Evolutionary conservation across 2,113 vertebrate species (phyloP), one percentile per base, ranked within the genome.

Genomic region (Sitta europaea): DNA sequence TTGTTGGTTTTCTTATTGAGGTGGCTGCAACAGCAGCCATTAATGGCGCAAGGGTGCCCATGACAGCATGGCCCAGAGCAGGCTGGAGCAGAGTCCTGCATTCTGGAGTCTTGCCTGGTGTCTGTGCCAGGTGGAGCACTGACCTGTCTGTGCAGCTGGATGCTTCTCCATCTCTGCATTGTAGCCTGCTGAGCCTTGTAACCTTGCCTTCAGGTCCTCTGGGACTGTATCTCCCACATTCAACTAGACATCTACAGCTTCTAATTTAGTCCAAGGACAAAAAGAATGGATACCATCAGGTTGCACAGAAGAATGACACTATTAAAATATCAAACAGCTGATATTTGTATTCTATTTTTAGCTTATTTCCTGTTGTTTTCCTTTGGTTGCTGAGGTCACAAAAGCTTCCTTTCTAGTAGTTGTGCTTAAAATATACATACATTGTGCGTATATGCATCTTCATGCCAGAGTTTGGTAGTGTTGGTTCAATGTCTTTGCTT

Each of bases 271-370:
- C 54, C 80, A 93, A 92, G 70, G 74, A 54, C 62, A n/a, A 47
- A 51, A 84, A 78, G 61, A 86, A 61, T 91, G 66, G 25, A 36
- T 85, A 33, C 67, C 66, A 35, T n/a, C 3, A 11, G 54, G 67
- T 91, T 6, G 0, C 33, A 31, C 8, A 48, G 43, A 81, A 67
- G 79, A 93, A 75, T 53, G 53, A 28, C 65, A 53, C 61, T 66
- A 28, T 29, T 61, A 96, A 92, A 91, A 92, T 61, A 91, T 59
- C 23, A 54, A 93, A 42, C 54, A 78, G 55, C 47, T 90, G 76
- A 53, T 89, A 87, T n/a, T 94, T 77, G 7, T 72, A 11, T 65
- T 92, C 87, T 91, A 92, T 92, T 96, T 96, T 94, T 95, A 85
- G 62, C 48, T 68, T 68, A 35, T 88, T 92, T 96, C 93, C 89